These are phyloP conservation scores for Botia almorhae DNA, from an alignment of 2,797 vertebrate species.

Conservation along the genomic window DNA sequence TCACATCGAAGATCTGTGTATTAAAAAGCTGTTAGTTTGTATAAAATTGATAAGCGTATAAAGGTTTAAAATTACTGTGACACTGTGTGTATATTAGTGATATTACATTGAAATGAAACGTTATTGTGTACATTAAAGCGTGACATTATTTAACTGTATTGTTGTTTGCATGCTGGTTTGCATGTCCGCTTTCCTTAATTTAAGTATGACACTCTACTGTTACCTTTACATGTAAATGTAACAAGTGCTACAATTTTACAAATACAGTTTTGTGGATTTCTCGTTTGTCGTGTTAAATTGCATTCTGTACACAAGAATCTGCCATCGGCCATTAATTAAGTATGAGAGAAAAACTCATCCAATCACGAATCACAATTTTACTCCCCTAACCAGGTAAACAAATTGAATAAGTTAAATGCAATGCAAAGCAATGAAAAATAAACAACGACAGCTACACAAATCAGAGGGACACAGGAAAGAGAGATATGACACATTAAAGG, in stretches of 20 bases:
- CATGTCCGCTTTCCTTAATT: neutral
- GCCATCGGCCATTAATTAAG: too few species aligned
- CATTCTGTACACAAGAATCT: too few species aligned
- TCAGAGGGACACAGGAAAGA: neutral
- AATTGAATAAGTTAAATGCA: too few species aligned
- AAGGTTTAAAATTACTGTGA: neutral
- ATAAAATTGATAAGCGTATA: neutral
- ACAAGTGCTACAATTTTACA: neutral
- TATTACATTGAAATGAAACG: neutral
- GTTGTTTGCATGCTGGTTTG: neutral
- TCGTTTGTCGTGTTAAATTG: too few species aligned
- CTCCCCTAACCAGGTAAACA: too few species aligned
- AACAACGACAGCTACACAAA: neutral
- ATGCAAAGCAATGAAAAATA: neutral
- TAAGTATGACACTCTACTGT: neutral
- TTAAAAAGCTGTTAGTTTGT: neutral
- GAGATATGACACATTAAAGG: slow-evolving; percentile 5
- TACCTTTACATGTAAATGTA: neutral
- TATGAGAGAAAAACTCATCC: too few species aligned
- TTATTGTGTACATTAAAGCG: slow-evolving; percentile 3
- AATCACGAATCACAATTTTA: too few species aligned
- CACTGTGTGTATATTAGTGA: neutral
- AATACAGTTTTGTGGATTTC: neutral
- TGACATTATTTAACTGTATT: neutral
- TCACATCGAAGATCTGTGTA: neutral